These are phyloP conservation scores for Embiotoca jacksoni DNA, from an alignment of 2,113 vertebrate genomes.

Conservation along the genomic window DNA sequence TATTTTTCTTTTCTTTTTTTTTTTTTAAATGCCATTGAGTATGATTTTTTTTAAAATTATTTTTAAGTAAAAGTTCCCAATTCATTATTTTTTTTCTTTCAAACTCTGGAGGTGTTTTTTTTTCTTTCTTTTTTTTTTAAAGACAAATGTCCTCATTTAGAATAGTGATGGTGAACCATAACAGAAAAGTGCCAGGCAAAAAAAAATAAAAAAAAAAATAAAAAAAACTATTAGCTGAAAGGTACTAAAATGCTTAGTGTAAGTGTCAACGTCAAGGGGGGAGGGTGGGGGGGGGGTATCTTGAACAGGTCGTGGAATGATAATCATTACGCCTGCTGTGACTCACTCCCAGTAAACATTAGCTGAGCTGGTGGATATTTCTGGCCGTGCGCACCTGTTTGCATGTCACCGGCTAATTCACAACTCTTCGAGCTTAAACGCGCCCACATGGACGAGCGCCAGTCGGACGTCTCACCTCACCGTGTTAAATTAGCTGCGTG, in stretches of 20 bases:
- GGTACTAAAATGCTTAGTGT: too few species aligned
- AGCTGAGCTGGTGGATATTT: slow-evolving; percentile 70
- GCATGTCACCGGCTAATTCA: slow-evolving; percentile 80
- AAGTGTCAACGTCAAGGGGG: too few species aligned
- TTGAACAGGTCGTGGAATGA: slow-evolving; percentile 62
- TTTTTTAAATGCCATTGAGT: neutral
- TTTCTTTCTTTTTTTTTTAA: too few species aligned
- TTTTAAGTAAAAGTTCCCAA: too few species aligned
- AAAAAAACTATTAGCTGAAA: too few species aligned
- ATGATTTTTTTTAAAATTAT: too few species aligned
- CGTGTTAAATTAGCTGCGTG: slow-evolving; percentile 64
- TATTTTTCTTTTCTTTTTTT: too few species aligned
- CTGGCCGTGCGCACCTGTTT: slow-evolving; percentile 78
- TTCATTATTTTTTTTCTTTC: too few species aligned
- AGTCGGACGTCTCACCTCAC: slow-evolving; percentile 39
- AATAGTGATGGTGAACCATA: neutral
- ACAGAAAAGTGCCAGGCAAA: neutral
- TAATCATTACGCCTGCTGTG: slow-evolving; percentile 68
- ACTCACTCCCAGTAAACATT: slow-evolving; percentile 67
- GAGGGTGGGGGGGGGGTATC: slow-evolving; percentile 22
- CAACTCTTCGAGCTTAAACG: slow-evolving; percentile 74
- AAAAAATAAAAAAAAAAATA: too few species aligned
- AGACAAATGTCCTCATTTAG: neutral
- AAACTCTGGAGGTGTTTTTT: too few species aligned
- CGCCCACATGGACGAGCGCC: slow-evolving; percentile 75